Base-by-base conservation (phyloP, 2,888 invertebrate genomes). In the Dryadula phaetusa region DNA sequence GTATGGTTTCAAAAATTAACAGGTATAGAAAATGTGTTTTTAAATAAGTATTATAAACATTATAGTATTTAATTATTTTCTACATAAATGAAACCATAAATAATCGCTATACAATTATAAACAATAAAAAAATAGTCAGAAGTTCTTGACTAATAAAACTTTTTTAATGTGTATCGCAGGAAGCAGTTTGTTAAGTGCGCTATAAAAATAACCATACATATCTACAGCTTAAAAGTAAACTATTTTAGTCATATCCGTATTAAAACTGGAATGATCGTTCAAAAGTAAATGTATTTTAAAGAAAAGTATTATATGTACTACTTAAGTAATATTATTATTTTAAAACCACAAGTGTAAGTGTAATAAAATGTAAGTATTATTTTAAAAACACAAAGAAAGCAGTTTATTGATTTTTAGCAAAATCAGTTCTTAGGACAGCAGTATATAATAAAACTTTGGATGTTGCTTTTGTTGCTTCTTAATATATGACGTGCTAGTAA, bases 181-280 rank as follows among this genome's bases (percentile, higher is more conserved):
- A 75, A 84, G 79, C 79, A 76, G 77, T 80, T 78, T 79, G 74
- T 80, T 79, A 78, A 77, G 77, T 76, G 74, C 74, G 72, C 74
- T 76, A 79, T 83, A 80, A 82, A 82, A 82, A 75, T 79, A 78
- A 76, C 62, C 60, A 66, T 63, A 62, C 46, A 53, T 40, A 40
- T 53, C 49, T 65, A 42, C 52, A 49, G 52, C 63, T 56, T 62
- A 66, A 60, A 67, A 69, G 54, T 64, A 54, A 68, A 71, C 71
- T 65, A 70, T 67, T 70, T 64, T 49, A 16, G 64, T 40, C 58
- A 37, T 46, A 34, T 54, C 64, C 56, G 32, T 22, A 28, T 56
- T 32, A 18, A 8, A 22, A 28, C 28, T 7, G 52, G 52, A 32
- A 52, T 1, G 22, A 49, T 28, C 49, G 25, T 49, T 28, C 8